phyloP scores from a whole-genome alignment of 2,113 vertebrate species.

The Periophthalmodon schlosseri region DNA sequence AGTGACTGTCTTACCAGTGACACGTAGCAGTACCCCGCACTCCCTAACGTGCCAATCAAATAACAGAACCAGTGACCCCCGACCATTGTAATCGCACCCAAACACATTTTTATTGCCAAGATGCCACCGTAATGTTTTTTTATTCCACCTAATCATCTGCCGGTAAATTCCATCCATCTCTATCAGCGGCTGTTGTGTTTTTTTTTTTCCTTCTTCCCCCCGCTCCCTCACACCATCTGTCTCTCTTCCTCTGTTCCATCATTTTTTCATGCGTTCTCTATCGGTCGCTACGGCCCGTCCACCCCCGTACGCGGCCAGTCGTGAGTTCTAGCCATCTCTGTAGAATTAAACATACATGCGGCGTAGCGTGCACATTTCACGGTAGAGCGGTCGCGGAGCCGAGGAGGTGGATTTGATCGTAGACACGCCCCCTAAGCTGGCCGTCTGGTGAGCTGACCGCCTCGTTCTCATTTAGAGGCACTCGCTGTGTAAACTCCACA shows the following conservation, averaged over 20 bases:
- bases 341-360: conserved; percentile 47
- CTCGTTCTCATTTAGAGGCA: conserved; percentile 66
- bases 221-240: conserved; percentile 62
- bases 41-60: conserved; percentile 47
- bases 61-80: conserved; percentile 66
- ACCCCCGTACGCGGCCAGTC: conserved; percentile 31
- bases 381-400: conserved; percentile 16
- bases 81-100: conserved; percentile 41
- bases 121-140: conserved; percentile 50
- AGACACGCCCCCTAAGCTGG: conserved; percentile 36
- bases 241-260: conserved; percentile 62
- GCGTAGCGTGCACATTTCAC: conserved; percentile 16
- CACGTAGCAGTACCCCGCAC: conserved; percentile 56
- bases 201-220: conserved; percentile 48
- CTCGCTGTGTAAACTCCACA: conserved; percentile 46
- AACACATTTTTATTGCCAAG: conserved; percentile 47
- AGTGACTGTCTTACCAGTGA: conserved; percentile 61
- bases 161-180: conserved; percentile 66
- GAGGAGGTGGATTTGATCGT: conserved; percentile 29
- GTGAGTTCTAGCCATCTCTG: background rate
- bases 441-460: conserved; percentile 45
- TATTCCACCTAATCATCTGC: conserved; percentile 57
- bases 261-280: conserved; percentile 62
- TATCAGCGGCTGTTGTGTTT: conserved; percentile 65
- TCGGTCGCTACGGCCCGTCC: conserved; percentile 51